Percentiles rank a stretch among this genome's conserved stretches.
Evolutionary conservation across 2,888 invertebrate genomes (phyloP).

Genomic region (Aleiodes leptofemur): DNA sequence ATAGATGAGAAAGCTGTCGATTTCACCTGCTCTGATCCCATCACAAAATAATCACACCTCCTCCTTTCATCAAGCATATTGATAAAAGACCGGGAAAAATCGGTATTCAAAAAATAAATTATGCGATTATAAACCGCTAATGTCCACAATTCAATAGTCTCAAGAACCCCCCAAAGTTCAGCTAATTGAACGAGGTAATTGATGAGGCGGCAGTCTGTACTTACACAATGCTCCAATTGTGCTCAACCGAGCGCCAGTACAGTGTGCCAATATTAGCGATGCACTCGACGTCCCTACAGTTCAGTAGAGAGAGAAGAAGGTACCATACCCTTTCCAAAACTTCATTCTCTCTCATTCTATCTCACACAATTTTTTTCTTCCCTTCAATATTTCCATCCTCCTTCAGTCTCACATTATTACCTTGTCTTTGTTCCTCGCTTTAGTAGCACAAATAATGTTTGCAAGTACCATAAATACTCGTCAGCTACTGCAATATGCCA

Average conservation of each 20-base stretch:
- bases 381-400: not conserved
- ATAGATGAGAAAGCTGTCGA: too few species aligned
- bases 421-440: slow-evolving; percentile 45
- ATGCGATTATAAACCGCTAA: slow-evolving; percentile 29
- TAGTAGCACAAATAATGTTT: slow-evolving; percentile 69
- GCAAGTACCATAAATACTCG: slow-evolving; percentile 70
- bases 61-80: too few species aligned
- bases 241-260: slow-evolving; percentile 67
- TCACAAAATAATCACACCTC: too few species aligned
- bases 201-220: slow-evolving; percentile 71
- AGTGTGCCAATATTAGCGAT: slow-evolving; percentile 69
- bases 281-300: slow-evolving; percentile 70
- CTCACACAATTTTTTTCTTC: not conserved
- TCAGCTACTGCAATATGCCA: slow-evolving; percentile 68
- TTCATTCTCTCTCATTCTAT: slow-evolving; percentile 10
- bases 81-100: not conserved
- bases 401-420: not conserved
- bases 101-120: slow-evolving; percentile 23
- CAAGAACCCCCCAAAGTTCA: slow-evolving; percentile 55
- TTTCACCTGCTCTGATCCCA: too few species aligned
- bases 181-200: slow-evolving; percentile 70
- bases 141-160: slow-evolving; percentile 36
- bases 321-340: slow-evolving; percentile 17
- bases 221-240: slow-evolving; percentile 72
- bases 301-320: slow-evolving; percentile 48